phyloP scores from a whole-genome alignment of 2,797 vertebrate genomes.

The Ambastaia sidthimunki region DNA sequence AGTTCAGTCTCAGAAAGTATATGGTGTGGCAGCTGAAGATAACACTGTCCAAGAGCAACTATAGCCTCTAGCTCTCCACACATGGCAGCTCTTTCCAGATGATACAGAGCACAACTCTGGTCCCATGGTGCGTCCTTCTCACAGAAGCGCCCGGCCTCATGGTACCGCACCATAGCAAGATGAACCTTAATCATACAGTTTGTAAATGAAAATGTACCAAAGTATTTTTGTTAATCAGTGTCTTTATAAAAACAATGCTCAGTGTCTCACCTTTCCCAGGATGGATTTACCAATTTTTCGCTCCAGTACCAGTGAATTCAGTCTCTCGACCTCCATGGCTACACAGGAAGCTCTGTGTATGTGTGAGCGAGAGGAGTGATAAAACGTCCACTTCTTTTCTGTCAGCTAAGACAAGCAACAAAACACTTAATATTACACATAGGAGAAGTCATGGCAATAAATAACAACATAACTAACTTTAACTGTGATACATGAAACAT shows the following conservation, averaged over 20 bases:
- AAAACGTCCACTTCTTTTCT: conserved; percentile 93
- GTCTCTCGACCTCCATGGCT: conserved; percentile 90
- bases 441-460: not conserved
- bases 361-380: conserved; percentile 88
- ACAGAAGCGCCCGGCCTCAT: conserved; percentile 92
- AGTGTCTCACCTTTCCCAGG: conserved; percentile 87
- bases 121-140: conserved; percentile 91
- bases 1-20: conserved; percentile 86
- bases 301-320: conserved; percentile 83
- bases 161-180: conserved; percentile 94
- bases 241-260: not conserved
- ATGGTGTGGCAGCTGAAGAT: conserved; percentile 90
- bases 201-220: not conserved
- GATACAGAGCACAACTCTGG: conserved; percentile 86
- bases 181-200: conserved; percentile 82
- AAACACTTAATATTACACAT: not conserved
- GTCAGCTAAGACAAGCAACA: conserved; percentile 75
- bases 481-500: no score
- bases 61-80: conserved; percentile 98
- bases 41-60: conserved; percentile 88
- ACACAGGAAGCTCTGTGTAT: conserved; percentile 90
- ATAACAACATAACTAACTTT: not conserved
- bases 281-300: conserved; percentile 94
- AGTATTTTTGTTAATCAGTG: not conserved
- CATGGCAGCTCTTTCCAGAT: conserved; percentile 90